These are phyloP conservation scores for Intellagama lesueurii DNA, from an alignment of 2,797 vertebrate species.

Conservation along the genomic window DNA sequence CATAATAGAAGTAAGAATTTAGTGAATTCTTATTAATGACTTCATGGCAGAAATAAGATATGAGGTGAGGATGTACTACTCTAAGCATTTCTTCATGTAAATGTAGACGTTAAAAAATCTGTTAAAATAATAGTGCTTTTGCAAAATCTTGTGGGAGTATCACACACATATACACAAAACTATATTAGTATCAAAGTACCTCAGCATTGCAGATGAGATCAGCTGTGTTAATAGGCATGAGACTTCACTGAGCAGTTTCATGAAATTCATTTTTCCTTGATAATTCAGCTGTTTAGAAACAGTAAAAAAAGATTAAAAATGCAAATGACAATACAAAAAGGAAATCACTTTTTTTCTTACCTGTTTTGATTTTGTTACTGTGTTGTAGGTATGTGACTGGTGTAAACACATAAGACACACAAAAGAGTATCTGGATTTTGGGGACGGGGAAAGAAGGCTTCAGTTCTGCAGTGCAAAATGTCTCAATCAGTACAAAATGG, in stretches of 20 bases:
- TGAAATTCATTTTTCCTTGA: conserved; percentile 49
- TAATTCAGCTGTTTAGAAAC: conserved; percentile 62
- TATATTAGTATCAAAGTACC: background rate
- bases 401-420: conserved; percentile 99
- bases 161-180: background rate
- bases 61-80: background rate
- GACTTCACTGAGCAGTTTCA: conserved; percentile 43
- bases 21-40: background rate
- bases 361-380: conserved; percentile 80
- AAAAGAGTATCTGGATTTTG: conserved; percentile 99
- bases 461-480: conserved; percentile 99
- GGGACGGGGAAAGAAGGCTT: conserved; percentile 96
- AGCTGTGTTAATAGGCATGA: conserved; percentile 25
- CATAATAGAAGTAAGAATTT: too few relatives aligned
- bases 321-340: conserved; percentile 67
- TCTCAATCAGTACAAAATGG: conserved; percentile 99
- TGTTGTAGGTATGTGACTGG: conserved; percentile 99
- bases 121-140: conserved; percentile 2
- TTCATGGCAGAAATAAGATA: background rate
- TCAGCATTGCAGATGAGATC: background rate
- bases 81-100: background rate
- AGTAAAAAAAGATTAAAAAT: conserved; percentile 57
- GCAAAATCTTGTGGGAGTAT: background rate
- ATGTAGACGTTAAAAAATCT: background rate
- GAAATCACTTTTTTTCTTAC: conserved; percentile 75